Evolutionary conservation across 2,888 invertebrate genomes (phyloP).

Genomic region (Philopedon plagiatum): DNA sequence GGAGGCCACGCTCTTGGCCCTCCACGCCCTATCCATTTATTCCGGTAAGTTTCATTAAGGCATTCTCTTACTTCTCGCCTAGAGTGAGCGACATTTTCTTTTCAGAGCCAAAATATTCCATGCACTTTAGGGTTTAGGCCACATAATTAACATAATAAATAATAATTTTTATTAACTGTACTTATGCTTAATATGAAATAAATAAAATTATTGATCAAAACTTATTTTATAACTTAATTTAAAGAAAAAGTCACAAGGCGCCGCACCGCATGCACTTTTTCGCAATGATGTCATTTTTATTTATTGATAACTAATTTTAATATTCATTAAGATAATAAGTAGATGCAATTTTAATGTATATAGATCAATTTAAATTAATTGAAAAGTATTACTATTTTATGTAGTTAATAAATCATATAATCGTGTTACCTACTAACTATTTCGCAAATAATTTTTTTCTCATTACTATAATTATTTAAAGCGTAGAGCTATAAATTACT

Average conservation of each 20-base stretch:
- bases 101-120: too few species aligned
- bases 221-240: neutral
- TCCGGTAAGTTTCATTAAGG: too few species aligned
- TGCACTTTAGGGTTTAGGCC: neutral
- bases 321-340: conserved; percentile 26
- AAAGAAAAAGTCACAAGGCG: conserved; percentile 15
- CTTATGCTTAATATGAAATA: neutral
- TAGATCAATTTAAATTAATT: conserved; percentile 16
- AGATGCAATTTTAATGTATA: conserved; percentile 19
- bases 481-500: conserved; percentile 19
- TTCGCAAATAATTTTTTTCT: conserved; percentile 15
- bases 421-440: conserved; percentile 16
- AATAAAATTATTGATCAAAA: conserved; percentile 12
- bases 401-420: conserved; percentile 26
- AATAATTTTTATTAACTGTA: too few species aligned
- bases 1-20: too few species aligned
- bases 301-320: conserved; percentile 28
- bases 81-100: too few species aligned
- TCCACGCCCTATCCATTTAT: too few species aligned
- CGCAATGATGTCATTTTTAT: conserved; percentile 36
- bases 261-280: conserved; percentile 29
- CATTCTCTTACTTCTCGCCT: too few species aligned
- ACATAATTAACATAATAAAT: too few species aligned
- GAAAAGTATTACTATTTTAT: too few species aligned
- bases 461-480: conserved; percentile 24